These are phyloP conservation scores for Bergia puertoricense DNA, from an alignment of 92 coral and sea anemone genomes.

Conservation along the genomic window DNA sequence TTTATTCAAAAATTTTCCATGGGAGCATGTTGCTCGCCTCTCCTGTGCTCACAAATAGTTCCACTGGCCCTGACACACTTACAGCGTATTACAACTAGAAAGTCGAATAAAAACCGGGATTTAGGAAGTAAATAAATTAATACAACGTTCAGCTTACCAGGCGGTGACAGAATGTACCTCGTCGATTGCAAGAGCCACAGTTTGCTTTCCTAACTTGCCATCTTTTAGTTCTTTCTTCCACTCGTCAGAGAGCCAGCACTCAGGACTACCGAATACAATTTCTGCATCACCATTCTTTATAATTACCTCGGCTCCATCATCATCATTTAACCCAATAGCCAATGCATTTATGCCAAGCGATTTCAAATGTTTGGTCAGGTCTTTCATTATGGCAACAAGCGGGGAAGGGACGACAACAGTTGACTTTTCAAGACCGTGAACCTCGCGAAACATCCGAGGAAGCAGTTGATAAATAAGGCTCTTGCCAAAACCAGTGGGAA, in stretches of 20 bases:
- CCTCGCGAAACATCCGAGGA: slow-evolving; percentile 12
- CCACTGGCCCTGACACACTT: slow-evolving; percentile 12
- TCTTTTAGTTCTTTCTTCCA: slow-evolving; percentile 19
- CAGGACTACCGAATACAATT: slow-evolving; percentile 17
- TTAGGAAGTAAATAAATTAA: too few relatives aligned
- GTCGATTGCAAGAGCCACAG: slow-evolving; percentile 20
- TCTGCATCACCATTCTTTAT: slow-evolving; percentile 20
- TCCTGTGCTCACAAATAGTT: too few relatives aligned
- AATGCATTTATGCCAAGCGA: too few relatives aligned
- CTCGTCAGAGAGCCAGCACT: slow-evolving; percentile 19
- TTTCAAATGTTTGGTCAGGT: slow-evolving; percentile 16
- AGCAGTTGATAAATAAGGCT: slow-evolving; percentile 20
- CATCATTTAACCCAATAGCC: neutral
- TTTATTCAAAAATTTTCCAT: too few relatives aligned
- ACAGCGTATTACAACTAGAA: slow-evolving; percentile 16
- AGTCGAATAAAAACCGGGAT: slow-evolving; percentile 1
- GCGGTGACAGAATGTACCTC: too few relatives aligned
- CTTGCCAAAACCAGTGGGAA: slow-evolving; percentile 2
- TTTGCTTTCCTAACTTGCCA: slow-evolving; percentile 22
- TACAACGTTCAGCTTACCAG: too few relatives aligned
- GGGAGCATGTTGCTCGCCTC: too few relatives aligned
- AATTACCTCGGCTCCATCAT: neutral
- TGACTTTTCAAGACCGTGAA: slow-evolving; percentile 20
- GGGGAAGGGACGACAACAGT: slow-evolving; percentile 15
- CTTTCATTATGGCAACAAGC: slow-evolving; percentile 20